Evolutionary conservation across 2,888 invertebrate genomes (phyloP).

Genomic region (Drosophila monieri): DNA sequence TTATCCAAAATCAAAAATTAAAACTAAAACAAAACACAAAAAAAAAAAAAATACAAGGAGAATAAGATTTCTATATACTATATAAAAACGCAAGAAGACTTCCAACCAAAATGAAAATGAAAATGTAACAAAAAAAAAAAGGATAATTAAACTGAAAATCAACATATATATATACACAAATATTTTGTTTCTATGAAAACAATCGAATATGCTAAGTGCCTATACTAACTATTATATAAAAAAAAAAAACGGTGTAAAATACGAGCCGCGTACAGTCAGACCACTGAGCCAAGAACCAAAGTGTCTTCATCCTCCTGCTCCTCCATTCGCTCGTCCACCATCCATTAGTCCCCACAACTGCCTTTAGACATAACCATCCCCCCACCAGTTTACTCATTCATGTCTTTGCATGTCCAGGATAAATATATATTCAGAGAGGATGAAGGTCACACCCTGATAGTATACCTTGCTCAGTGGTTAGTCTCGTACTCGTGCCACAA

Average conservation of each 20-base stretch:
- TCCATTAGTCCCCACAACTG: constrained; percentile 19
- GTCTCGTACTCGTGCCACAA: constrained; percentile 18
- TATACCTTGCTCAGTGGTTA: constrained; percentile 38
- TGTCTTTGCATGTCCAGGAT: background rate
- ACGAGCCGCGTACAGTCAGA: constrained; percentile 34
- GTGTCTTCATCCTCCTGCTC: constrained; percentile 27
- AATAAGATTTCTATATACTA: constrained; percentile 31
- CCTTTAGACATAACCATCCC: constrained; percentile 17
- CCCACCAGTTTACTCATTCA: constrained; percentile 1
- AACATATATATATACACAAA: constrained; percentile 47
- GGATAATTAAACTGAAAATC: constrained; percentile 31
- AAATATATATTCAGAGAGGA: background rate
- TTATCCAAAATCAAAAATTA: constrained; percentile 38
- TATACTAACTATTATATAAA: constrained; percentile 58
- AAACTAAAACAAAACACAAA: constrained; percentile 29
- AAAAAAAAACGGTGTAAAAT: constrained; percentile 12
- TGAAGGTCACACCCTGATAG: constrained; percentile 17
- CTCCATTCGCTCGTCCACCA: background rate
- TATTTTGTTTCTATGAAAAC: constrained; percentile 72
- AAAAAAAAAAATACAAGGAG: constrained; percentile 27
- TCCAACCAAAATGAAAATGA: constrained; percentile 55
- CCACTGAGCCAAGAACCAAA: constrained; percentile 56
- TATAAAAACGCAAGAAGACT: constrained; percentile 48
- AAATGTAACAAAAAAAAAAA: constrained; percentile 26
- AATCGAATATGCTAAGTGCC: constrained; percentile 76